phyloP scores from a whole-genome alignment of 2,113 vertebrate genomes.

The Geococcyx californianus region DNA sequence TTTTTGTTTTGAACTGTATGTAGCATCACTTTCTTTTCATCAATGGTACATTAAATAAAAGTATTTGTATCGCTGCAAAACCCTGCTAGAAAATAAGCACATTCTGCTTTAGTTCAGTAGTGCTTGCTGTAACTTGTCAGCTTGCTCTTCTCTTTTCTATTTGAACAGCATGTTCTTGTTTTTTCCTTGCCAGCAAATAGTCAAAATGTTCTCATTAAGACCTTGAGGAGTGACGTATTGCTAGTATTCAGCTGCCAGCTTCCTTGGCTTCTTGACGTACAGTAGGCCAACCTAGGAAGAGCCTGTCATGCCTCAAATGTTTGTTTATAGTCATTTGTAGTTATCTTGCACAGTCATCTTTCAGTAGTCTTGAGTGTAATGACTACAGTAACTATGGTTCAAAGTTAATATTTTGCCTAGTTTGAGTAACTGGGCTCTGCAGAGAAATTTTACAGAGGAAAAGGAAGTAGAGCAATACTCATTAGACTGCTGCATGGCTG shows the following conservation, averaged over 20 bases:
- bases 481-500: not conserved
- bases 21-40: not conserved
- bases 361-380: not conserved
- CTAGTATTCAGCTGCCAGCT: slow-evolving; percentile 3
- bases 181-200: slow-evolving; percentile 1
- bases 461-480: not conserved
- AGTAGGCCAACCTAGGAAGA: slow-evolving; percentile 1
- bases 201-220: slow-evolving; percentile 10
- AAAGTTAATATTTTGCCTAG: slow-evolving; percentile 1
- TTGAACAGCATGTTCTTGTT: not conserved
- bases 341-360: slow-evolving; percentile 39
- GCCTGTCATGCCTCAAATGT: not conserved
- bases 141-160: not conserved
- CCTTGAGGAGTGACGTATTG: not conserved
- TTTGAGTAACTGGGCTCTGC: not conserved
- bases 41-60: not conserved
- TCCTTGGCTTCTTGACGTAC: not conserved
- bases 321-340: slow-evolving; percentile 22
- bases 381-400: slow-evolving; percentile 8
- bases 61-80: not conserved
- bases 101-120: not conserved
- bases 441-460: not conserved
- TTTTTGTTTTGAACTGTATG: not conserved
- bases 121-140: not conserved
- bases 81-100: not conserved